These are phyloP conservation scores for Hyles euphorbiae DNA, from an alignment of 1,140 invertebrate genomes.

Conservation along the genomic window DNA sequence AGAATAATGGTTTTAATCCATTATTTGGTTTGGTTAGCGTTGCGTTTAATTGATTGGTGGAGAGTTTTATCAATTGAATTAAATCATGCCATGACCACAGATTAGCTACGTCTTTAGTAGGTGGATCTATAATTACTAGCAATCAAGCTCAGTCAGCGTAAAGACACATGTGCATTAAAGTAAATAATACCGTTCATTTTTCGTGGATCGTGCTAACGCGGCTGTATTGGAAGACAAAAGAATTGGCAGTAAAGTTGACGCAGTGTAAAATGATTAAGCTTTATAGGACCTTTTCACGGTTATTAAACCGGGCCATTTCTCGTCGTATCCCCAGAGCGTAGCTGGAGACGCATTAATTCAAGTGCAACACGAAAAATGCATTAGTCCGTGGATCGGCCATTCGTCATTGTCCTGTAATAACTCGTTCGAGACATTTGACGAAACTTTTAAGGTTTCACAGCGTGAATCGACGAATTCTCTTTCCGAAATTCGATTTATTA, in stretches of 20 bases:
- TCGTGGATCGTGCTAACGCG: too few species aligned
- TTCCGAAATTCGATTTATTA: not conserved
- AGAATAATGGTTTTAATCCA: not conserved
- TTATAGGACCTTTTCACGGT: constrained; percentile 24
- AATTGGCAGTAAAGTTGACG: constrained; percentile 17
- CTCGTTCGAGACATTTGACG: constrained; percentile 26
- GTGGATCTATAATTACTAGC: too few species aligned
- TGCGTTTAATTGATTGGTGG: too few species aligned
- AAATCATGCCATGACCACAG: too few species aligned
- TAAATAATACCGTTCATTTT: too few species aligned
- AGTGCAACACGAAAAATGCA: constrained; percentile 75
- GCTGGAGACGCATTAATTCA: constrained; percentile 59
- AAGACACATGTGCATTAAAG: too few species aligned
- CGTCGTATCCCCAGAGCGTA: constrained; percentile 26
- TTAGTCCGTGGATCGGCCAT: constrained; percentile 47
- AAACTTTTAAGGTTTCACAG: not conserved
- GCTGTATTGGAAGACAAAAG: constrained; percentile 1
- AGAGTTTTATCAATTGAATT: too few species aligned
- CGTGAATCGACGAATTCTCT: not conserved
- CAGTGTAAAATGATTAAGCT: constrained; percentile 24
- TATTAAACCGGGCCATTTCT: constrained; percentile 24
- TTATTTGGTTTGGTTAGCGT: too few species aligned
- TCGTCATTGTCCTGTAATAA: constrained; percentile 57
- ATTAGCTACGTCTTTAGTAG: too few species aligned
- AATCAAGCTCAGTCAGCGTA: too few species aligned